A percentile compares a stretch with the other conserved stretches of the same genome.
phyloP scores from a whole-genome alignment of 2,888 invertebrate species.

The Deilephila porcellus region DNA sequence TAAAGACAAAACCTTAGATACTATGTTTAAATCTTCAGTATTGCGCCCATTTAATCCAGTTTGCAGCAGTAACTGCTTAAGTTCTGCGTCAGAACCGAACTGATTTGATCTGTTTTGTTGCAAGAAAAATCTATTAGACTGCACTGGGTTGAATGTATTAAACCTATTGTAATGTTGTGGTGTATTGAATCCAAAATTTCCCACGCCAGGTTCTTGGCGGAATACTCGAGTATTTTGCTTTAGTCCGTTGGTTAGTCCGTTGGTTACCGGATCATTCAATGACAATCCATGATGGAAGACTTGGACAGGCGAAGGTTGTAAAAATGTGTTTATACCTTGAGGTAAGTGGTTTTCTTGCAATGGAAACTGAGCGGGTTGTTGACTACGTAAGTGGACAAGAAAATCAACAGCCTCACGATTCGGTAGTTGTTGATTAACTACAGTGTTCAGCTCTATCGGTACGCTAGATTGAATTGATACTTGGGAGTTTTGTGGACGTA shows the following conservation, averaged over 20 bases:
- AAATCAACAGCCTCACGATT: conserved; percentile 84
- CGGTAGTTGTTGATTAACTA: conserved; percentile 84
- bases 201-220: conserved; percentile 85
- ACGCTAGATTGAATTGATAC: conserved; percentile 83
- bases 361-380: conserved; percentile 76
- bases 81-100: conserved; percentile 79
- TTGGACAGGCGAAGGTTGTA: conserved; percentile 64
- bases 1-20: conserved; percentile 91
- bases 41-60: conserved; percentile 87
- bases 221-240: conserved; percentile 78
- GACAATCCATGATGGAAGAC: conserved; percentile 66
- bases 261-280: conserved; percentile 62
- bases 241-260: conserved; percentile 61
- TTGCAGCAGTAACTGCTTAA: conserved; percentile 87
- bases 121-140: conserved; percentile 65
- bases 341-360: conserved; percentile 80
- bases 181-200: conserved; percentile 87
- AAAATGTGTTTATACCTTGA: conserved; percentile 71
- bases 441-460: conserved; percentile 61
- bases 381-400: conserved; percentile 74
- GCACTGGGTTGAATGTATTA: conserved; percentile 64
- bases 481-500: conserved; percentile 62
- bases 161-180: conserved; percentile 69
- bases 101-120: conserved; percentile 64
- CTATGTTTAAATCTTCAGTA: conserved; percentile 91